phyloP scores from a whole-genome alignment of 2,888 invertebrate species.

The Apantesis nais region DNA sequence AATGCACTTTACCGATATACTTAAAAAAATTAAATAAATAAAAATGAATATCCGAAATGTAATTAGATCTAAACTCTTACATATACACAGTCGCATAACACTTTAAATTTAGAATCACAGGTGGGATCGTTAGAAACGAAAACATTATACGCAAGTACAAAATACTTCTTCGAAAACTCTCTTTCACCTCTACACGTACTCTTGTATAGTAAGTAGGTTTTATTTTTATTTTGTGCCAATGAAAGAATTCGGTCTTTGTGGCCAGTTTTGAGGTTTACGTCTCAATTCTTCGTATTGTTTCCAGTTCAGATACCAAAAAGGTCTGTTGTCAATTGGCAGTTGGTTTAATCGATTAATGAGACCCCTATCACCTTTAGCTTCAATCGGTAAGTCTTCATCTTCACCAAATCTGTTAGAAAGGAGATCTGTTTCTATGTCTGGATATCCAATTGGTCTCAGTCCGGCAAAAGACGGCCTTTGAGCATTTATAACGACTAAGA shows the following conservation, averaged over 20 bases:
- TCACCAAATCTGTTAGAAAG: conserved; percentile 84
- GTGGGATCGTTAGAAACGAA: neutral
- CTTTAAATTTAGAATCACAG: conserved; percentile 10
- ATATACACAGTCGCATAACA: neutral
- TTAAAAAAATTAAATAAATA: neutral
- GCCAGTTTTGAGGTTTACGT: conserved; percentile 65
- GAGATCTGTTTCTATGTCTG: conserved; percentile 73
- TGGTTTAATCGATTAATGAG: conserved; percentile 35
- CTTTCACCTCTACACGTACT: neutral
- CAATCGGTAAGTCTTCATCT: conserved; percentile 79
- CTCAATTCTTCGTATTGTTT: conserved; percentile 69
- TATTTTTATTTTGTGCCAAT: conserved; percentile 33
- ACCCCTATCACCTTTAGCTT: conserved; percentile 67
- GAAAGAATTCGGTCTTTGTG: conserved; percentile 61
- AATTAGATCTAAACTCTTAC: neutral
- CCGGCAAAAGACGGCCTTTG: conserved; percentile 89
- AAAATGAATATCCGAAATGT: neutral
- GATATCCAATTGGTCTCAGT: conserved; percentile 85
- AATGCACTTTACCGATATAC: conserved; percentile 1
- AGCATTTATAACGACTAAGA: conserved; percentile 63
- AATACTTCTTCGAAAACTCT: neutral
- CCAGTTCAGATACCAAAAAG: conserved; percentile 45
- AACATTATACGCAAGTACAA: neutral
- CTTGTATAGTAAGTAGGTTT: neutral
- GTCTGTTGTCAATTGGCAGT: conserved; percentile 34